Conservation (phyloP, 2,797 vertebrate genomes). For the Myotis pilosus region DNA sequence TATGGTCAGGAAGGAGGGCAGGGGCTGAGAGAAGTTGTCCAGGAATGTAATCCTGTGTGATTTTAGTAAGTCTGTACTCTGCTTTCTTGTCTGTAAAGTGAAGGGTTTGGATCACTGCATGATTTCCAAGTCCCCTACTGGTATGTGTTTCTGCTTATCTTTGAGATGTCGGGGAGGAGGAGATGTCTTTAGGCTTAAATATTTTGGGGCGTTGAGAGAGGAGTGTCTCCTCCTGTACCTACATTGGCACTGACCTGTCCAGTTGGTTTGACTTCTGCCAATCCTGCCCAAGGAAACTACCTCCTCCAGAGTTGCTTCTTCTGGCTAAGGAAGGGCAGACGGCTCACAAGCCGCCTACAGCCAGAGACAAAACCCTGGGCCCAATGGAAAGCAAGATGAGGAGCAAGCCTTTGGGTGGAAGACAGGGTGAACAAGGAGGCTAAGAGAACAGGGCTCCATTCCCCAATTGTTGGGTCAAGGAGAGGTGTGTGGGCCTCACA, state of each 20-base stretch:
- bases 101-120: background rate
- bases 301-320: background rate
- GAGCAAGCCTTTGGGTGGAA: background rate
- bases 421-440: background rate
- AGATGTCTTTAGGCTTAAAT: background rate
- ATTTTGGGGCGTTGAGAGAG: background rate
- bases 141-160: background rate
- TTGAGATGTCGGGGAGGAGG: background rate
- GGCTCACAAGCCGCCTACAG: background rate
- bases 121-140: background rate
- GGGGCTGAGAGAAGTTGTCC: background rate
- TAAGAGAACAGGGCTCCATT: background rate
- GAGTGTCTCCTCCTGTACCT: background rate
- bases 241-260: slow-evolving; percentile 38
- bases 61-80: background rate
- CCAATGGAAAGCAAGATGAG: background rate
- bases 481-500: background rate
- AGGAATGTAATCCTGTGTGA: background rate
- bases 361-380: background rate
- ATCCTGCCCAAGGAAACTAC: background rate
- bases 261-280: slow-evolving; percentile 2
- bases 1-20: background rate
- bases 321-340: background rate
- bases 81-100: background rate
- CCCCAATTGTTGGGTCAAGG: background rate